Conservation (phyloP, 2,888 invertebrate genomes). For the Sinopyrophorus schimmeli region DNA sequence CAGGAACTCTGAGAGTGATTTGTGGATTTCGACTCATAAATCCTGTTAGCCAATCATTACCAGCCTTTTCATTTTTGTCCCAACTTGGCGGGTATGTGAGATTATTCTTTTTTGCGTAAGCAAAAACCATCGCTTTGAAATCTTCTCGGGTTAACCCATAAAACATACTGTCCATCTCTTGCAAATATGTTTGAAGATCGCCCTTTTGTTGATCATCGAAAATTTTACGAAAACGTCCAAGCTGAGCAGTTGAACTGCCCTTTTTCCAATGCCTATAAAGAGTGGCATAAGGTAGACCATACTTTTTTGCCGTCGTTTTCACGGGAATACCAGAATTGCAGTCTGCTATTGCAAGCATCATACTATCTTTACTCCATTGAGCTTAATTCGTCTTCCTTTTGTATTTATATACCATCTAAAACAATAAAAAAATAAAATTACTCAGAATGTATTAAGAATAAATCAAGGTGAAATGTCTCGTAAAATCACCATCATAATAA, state of each 20-base stretch:
- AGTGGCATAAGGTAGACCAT: conserved; percentile 11
- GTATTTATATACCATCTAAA: too few species aligned
- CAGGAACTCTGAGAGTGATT: conserved; percentile 27
- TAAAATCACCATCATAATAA: too few species aligned
- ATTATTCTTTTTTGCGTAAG: conserved; percentile 35
- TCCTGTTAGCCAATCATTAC: conserved; percentile 32
- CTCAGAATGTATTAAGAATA: too few species aligned
- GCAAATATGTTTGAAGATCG: too few species aligned
- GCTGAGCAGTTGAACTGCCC: conserved; percentile 5
- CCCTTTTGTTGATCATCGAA: conserved; percentile 36
- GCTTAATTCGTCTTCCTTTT: too few species aligned
- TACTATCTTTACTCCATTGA: too few species aligned
- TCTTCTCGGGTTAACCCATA: conserved; percentile 23
- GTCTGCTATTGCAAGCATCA: too few species aligned
- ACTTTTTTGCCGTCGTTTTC: conserved; percentile 13
- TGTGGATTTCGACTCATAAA: conserved; percentile 35
- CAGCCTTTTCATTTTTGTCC: conserved; percentile 33
- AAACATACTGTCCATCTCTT: conserved; percentile 13
- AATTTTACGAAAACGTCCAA: conserved; percentile 31
- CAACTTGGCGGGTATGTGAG: conserved; percentile 29
- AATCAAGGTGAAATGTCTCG: too few species aligned
- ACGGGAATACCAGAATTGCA: too few species aligned
- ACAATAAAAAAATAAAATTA: too few species aligned
- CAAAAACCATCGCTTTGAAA: conserved; percentile 28
- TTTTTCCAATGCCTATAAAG: conserved; percentile 13